These are phyloP conservation scores for Drosophila varians DNA, from an alignment of 1,140 invertebrate species.

Conservation along the genomic window DNA sequence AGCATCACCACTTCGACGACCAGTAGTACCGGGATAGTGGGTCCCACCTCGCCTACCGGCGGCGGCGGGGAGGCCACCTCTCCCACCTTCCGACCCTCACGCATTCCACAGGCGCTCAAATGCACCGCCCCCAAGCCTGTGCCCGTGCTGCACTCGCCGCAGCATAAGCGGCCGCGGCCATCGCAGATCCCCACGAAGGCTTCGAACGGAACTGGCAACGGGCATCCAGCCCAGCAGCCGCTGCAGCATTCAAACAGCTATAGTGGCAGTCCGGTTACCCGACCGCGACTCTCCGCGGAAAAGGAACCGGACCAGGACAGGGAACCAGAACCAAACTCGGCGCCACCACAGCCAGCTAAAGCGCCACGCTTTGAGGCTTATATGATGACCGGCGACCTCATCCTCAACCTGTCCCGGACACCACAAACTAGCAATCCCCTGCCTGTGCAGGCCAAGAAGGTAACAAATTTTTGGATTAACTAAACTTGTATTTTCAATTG, in stretches of 20 bases:
- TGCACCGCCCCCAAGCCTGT: slow-evolving; percentile 61
- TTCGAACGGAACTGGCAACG: slow-evolving; percentile 38
- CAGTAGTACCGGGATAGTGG: slow-evolving; percentile 40
- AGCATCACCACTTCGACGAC: slow-evolving; percentile 54
- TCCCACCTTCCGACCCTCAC: slow-evolving; percentile 77
- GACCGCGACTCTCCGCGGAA: slow-evolving; percentile 43
- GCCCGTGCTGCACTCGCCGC: slow-evolving; percentile 72
- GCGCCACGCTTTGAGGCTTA: slow-evolving; percentile 92
- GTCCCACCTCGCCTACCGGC: slow-evolving; percentile 41
- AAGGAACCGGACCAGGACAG: slow-evolving; percentile 41
- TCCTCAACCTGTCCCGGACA: slow-evolving; percentile 94
- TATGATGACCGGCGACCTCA: slow-evolving; percentile 98
- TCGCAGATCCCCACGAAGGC: slow-evolving; percentile 84
- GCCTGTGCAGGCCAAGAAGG: slow-evolving; percentile 88
- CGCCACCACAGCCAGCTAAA: slow-evolving; percentile 83
- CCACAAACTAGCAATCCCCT: slow-evolving; percentile 87
- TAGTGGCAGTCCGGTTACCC: slow-evolving; percentile 64
- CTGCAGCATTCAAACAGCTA: slow-evolving; percentile 79
- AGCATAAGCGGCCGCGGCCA: slow-evolving; percentile 72
- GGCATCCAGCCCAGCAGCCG: slow-evolving; percentile 24
- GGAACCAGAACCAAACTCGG: slow-evolving; percentile 74
- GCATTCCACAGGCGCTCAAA: slow-evolving; percentile 82
- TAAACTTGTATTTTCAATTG: neutral
- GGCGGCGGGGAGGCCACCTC: slow-evolving; percentile 60
- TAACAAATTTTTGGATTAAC: slow-evolving; percentile 40